Base-by-base conservation (phyloP, 1,140 invertebrate genomes). In the Parapsyche elsis region DNA sequence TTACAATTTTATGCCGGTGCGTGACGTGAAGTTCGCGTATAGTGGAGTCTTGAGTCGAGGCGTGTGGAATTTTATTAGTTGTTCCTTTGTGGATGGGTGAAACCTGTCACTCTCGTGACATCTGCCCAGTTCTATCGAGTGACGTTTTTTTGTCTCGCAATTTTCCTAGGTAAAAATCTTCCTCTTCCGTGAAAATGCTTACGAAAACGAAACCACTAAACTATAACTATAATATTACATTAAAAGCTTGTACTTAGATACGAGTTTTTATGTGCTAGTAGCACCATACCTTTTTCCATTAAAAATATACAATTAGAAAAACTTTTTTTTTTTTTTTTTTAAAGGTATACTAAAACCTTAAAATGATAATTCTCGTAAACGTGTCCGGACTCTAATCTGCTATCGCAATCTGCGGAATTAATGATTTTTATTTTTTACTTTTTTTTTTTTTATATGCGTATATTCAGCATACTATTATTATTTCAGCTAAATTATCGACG, bases 281-380 rank as follows among this genome's bases (percentile, higher is more conserved):
- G n/a, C n/a, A n/a, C n/a, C n/a, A n/a, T n/a, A n/a, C n/a, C n/a
- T n/a, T n/a, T n/a, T n/a, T n/a, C n/a, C n/a, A n/a, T n/a, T n/a
- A n/a, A n/a, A n/a, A n/a, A n/a, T n/a, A n/a, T n/a, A n/a, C n/a
- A n/a, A n/a, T n/a, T n/a, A n/a, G n/a, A n/a, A n/a, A n/a, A n/a
- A n/a, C n/a, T n/a, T n/a, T n/a, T n/a, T n/a, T n/a, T n/a, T n/a
- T n/a, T n/a, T n/a, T n/a, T n/a, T n/a, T n/a, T n/a, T n/a, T n/a
- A n/a, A n/a, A 38, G 7, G 30, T 4, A 38, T 38, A 38, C 30
- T 38, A 38, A n/a, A 38, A 38, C 30, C 30, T 38, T 9, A 71
- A 71, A 71, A 71, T 71, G 7, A 71, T 71, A 71, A 71, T 24
- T 30, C 38, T 71, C 67, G 24, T 26, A 26, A 24, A 30, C 19